phyloP scores from a whole-genome alignment of 1,140 invertebrate species.

The Nymphalis io region DNA sequence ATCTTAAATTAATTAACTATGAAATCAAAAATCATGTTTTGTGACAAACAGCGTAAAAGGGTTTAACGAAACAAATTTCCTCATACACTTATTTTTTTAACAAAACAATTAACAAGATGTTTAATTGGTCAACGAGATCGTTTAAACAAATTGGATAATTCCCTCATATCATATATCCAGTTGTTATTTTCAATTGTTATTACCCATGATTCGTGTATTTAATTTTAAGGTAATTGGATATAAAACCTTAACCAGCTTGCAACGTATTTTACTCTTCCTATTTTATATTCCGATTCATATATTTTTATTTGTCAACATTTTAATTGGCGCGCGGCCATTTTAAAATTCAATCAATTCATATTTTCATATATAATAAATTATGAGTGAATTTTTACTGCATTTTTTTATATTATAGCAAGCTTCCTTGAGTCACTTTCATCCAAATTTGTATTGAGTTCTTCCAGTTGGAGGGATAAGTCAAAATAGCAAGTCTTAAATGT shows the following conservation, averaged over 20 bases:
- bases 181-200: conserved; percentile 35
- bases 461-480: too few relatives aligned
- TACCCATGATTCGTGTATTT: conserved; percentile 28
- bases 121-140: conserved; percentile 37
- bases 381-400: background rate
- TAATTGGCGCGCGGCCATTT: background rate
- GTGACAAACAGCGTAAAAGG: background rate
- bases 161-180: conserved; percentile 39
- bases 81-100: conserved; percentile 19
- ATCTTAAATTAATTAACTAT: too few relatives aligned
- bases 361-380: background rate
- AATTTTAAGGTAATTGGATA: conserved; percentile 26
- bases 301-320: background rate
- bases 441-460: too few relatives aligned
- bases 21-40: background rate
- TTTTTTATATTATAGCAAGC: background rate
- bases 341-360: background rate
- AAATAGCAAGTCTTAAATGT: too few relatives aligned
- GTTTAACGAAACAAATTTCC: conserved; percentile 20
- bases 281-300: background rate
- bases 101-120: conserved; percentile 43
- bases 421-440: too few relatives aligned
- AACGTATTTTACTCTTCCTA: background rate
- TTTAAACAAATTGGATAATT: conserved; percentile 44
- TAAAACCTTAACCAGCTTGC: background rate